These are phyloP conservation scores for Psittacula derbiana DNA, from an alignment of 2,797 vertebrate species.

Conservation along the genomic window DNA sequence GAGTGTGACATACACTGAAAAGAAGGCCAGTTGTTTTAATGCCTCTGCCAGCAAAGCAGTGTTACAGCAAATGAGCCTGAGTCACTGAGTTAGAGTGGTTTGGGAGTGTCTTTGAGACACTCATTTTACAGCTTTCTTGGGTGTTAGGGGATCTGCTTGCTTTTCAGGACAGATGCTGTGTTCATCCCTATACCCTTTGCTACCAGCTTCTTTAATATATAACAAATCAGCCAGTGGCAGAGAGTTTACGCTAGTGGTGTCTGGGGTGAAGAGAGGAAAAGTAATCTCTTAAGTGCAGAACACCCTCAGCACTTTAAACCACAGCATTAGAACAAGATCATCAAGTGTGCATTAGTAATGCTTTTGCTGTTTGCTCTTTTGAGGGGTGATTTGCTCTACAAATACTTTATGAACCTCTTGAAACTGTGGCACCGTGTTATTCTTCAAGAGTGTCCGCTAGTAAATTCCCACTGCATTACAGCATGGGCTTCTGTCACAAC, in stretches of 20 bases:
- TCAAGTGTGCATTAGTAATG: slow-evolving; percentile 8
- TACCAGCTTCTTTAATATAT: background rate
- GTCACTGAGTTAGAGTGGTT: background rate
- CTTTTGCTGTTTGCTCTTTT: slow-evolving; percentile 46
- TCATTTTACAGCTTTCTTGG: background rate
- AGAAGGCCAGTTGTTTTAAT: background rate
- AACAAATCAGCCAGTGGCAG: background rate
- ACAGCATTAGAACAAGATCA: background rate
- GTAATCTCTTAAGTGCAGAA: slow-evolving; percentile 53
- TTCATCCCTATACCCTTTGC: background rate
- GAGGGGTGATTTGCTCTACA: background rate
- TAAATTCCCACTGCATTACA: background rate
- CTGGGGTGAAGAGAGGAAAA: slow-evolving; percentile 35
- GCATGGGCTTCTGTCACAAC: background rate
- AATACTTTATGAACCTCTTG: slow-evolving; percentile 14
- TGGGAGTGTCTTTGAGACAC: background rate
- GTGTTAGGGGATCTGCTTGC: background rate
- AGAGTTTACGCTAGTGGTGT: background rate
- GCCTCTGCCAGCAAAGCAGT: background rate
- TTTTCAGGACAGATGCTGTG: background rate
- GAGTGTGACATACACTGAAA: background rate
- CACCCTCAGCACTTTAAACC: slow-evolving; percentile 17
- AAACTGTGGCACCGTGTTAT: background rate
- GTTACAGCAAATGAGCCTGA: background rate
- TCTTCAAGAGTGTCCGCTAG: background rate